Evolutionary conservation across 2,113 vertebrate species (phyloP), one percentile per base, ranked within the genome.

Genomic region (Oxyruncus cristatus): DNA sequence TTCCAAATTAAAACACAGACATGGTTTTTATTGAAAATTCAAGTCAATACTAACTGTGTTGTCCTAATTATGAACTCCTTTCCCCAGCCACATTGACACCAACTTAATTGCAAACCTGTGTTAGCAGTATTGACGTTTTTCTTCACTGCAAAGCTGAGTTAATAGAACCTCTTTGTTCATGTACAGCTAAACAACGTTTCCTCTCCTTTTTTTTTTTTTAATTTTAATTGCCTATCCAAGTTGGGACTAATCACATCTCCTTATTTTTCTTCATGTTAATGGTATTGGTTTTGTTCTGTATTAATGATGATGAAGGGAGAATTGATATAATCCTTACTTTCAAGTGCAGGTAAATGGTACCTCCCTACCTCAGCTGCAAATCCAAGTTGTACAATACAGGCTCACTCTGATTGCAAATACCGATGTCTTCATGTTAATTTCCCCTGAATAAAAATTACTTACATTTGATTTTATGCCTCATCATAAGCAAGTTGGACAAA

Each of bases 1-100:
- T 95, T 97, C 73, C 85, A 96, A 95, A 97, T 97, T 94, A 96
- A 97, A 97, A 95, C 1, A 11, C 41, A 89, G 94, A 67, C 85
- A 93, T 92, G 63, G 92, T 97, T 93, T 97, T 96, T 94, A 89
- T 95, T 92, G 94, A 97, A 95, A 97, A 97, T 96, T 95, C 85
- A 93, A 86, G 77, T 98, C 97, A 95, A 77, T 96, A 86, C 62
- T 93, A 97, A 95, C 53, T 73, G 42, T 49, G 78, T 75, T 89
- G 91, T 96, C 74, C 88, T 97, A 96, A 97, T 97, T 93, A 93
- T 82, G 62, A 97, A 84, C 82, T 96, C 59, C 92, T 96, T 94
- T 93, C 93, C 88, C 72, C 77, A 91, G 75, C 9, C 6, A 26
- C 77, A 88, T 80, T 97, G 96, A 94, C 65, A 94, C 46, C 72